Evolutionary conservation across 2,113 vertebrate genomes (phyloP).

Genomic region (Pipa parva): DNA sequence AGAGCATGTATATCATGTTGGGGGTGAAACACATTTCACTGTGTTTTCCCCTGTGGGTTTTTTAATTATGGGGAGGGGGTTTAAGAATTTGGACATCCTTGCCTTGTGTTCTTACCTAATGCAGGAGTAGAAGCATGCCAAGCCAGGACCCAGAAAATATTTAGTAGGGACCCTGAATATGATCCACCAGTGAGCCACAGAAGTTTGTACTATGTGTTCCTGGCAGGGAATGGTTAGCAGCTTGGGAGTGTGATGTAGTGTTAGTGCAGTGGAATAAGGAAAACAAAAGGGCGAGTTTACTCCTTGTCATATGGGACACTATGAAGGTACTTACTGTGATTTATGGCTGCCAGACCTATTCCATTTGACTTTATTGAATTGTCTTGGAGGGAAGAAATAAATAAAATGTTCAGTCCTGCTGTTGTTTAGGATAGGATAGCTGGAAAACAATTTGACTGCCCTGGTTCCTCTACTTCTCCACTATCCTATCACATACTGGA

Average conservation of each 20-base stretch:
- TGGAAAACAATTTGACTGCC: not conserved
- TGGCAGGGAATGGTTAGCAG: not conserved
- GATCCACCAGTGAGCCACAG: no score
- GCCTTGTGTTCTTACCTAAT: no score
- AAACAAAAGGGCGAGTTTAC: slow-evolving; percentile 24
- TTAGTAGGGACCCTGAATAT: no score
- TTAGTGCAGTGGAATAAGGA: slow-evolving; percentile 14
- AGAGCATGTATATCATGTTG: no score
- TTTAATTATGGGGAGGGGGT: no score
- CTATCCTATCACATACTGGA: not conserved
- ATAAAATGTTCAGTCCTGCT: not conserved
- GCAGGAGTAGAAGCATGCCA: no score
- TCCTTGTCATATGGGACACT: slow-evolving; percentile 16
- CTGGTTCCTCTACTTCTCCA: not conserved
- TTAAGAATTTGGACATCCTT: no score
- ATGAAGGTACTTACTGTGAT: slow-evolving; percentile 14
- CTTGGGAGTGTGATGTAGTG: not conserved
- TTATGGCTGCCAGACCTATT: slow-evolving; percentile 16
- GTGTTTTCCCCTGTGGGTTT: no score
- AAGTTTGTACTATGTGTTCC: not conserved
- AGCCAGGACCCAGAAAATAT: no score
- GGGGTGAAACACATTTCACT: no score
- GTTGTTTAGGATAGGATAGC: slow-evolving; percentile 4
- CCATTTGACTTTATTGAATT: slow-evolving; percentile 16
- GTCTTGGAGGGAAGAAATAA: slow-evolving; percentile 22